phyloP scores from a whole-genome alignment of 1,140 invertebrate genomes.

The Vanessa atalanta region DNA sequence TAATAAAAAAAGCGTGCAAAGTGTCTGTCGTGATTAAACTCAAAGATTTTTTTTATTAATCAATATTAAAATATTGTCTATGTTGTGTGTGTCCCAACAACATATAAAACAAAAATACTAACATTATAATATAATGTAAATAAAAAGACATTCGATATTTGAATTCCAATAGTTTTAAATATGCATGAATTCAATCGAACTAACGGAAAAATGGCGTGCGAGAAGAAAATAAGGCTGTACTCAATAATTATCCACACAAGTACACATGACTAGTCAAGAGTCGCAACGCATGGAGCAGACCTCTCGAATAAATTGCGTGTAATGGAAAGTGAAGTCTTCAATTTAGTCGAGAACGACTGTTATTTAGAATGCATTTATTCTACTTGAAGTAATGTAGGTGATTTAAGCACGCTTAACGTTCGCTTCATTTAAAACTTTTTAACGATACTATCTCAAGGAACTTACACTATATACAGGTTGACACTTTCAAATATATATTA shows the following conservation, averaged over 20 bases:
- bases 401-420: constrained; percentile 8
- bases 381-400: constrained; percentile 31
- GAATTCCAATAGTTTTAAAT: background rate
- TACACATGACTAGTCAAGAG: constrained; percentile 26
- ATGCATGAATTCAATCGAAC: background rate
- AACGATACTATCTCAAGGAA: background rate
- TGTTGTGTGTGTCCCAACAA: too few relatives aligned
- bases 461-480: background rate
- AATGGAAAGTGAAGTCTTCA: constrained; percentile 38
- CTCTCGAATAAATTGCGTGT: constrained; percentile 36
- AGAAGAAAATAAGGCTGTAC: constrained; percentile 30
- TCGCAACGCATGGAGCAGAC: constrained; percentile 6
- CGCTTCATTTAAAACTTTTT: background rate
- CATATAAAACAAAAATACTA: too few relatives aligned
- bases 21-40: too few relatives aligned
- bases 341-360: constrained; percentile 29
- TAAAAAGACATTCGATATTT: too few relatives aligned
- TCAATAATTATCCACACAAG: constrained; percentile 33
- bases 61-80: too few relatives aligned
- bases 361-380: constrained; percentile 37
- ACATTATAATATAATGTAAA: too few relatives aligned
- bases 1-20: too few relatives aligned
- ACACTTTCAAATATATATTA: background rate
- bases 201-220: constrained; percentile 29
- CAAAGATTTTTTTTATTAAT: too few relatives aligned